Base-by-base conservation (phyloP, 2,888 invertebrate genomes). In the Leptodirus hochenwartii region DNA sequence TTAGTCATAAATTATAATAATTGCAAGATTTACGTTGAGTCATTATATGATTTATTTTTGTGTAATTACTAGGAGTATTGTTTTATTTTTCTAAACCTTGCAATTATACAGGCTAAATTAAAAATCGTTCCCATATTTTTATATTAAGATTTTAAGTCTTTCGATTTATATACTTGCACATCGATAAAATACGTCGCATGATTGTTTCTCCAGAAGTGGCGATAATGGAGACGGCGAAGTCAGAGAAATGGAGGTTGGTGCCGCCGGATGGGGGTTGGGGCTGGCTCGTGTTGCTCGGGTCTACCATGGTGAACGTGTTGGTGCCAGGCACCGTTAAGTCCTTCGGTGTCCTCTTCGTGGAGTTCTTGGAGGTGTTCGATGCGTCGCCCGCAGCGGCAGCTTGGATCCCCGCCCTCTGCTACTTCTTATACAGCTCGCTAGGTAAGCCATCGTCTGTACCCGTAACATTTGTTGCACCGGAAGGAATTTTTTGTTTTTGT, bases 261-360 rank as follows among this genome's bases (percentile, higher is more conserved):
- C 79, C 81, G 29, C 82, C 78, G 1, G 82, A 84, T 51, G 82
- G 82, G 14, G 77, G 76, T 39, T 82, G 81, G 80, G 82, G 82
- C 32, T 84, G 82, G 82, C 64, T 73, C 46, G 72, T 82, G 35
- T 42, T 70, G 47, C 45, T 66, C 55, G 69, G 81, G 27, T 69
- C 82, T 3, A 80, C 82, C 31, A 53, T 82, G 45, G 82, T 85
- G 31, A 84, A 85, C 49, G 71, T 85, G 40, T 60, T 85, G 13
- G 78, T 85, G 20, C 84, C 85, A 4, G 85, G 85, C 22, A 82
- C 80, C 1, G 75, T 85, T 27, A 85, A 85, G 52, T 84, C 84
- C 3, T 85, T 85, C 45, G 85, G 87, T 9, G 82, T 87, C 0
- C 58, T 87, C 1, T 70, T 82, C 45, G 71, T 81, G 22, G 84